Base-by-base conservation (phyloP, 1,140 invertebrate genomes). In the Drosophila suzukii region DNA sequence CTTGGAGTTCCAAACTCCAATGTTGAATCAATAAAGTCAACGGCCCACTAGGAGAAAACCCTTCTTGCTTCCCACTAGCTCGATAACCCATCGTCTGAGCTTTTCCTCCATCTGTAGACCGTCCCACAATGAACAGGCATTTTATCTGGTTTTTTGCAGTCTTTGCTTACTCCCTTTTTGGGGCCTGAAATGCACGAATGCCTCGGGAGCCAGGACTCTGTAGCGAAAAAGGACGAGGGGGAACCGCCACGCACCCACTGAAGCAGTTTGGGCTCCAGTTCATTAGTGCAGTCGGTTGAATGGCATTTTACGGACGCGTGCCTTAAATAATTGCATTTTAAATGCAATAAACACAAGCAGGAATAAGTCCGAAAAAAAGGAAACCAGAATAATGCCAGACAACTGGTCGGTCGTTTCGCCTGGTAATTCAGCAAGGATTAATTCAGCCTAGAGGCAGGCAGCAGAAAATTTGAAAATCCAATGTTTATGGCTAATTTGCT, bases 321-420 rank as follows among this genome's bases (percentile, higher is more conserved):
- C 71, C 76, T 89, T 88, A 88, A 88, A 88, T 88, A 88, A 88
- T 89, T 88, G 83, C 83, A 88, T 88, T 88, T 88, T 70, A 88
- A 89, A 88, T 88, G 83, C 84, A 89, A 89, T 77, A 77, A 70
- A 77, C 65, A 61, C 54, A 65, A 41, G 41, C 47, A 51, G 50
- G 44, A 67, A 54, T 49, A 75, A 39, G 53, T 34, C 59, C 27
- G 53, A 36, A 59, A 51, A 73, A 62, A 50, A 39, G 41, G 34
- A 72, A 54, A 55, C 62, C 62, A 27, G 39, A 53, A 76, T 66
- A 77, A 70, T 76, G 39, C 51, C 53, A 38, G 39, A 13, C 30
- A 8, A 30, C 27, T 30, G 27, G 30, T 53, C 44, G 39, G 24
- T 50, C 30, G 43, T 63, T 75, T 57, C 46, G 56, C 50, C 47